phyloP scores from a whole-genome alignment of 2,888 invertebrate species.

The Parascotia fuliginaria region DNA sequence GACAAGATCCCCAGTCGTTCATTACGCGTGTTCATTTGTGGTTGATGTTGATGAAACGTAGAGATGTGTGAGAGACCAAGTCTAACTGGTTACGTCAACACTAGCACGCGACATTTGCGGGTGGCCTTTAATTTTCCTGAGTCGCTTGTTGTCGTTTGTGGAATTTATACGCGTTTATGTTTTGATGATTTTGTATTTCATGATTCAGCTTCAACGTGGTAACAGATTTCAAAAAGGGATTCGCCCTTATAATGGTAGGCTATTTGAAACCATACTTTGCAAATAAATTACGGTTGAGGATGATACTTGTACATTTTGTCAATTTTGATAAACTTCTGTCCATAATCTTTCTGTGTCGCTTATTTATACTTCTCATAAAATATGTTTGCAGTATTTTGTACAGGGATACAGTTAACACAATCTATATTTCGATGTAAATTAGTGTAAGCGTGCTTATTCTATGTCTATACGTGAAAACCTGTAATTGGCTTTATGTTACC shows the following conservation, averaged over 20 bases:
- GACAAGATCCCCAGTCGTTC: conserved; percentile 45
- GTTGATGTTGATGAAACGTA: conserved; percentile 7
- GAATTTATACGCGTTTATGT: conserved; percentile 41
- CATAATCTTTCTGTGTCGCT: no score
- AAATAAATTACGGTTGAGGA: conserved; percentile 29
- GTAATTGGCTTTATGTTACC: no score
- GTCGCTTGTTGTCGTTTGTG: conserved; percentile 51
- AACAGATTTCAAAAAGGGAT: conserved; percentile 37
- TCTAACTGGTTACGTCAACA: conserved; percentile 45
- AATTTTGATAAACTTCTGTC: no score
- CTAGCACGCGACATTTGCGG: conserved; percentile 57
- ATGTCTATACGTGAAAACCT: no score
- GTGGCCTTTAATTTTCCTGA: conserved; percentile 53
- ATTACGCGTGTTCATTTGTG: conserved; percentile 32
- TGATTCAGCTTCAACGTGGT: conserved; percentile 32
- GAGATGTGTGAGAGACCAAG: conserved; percentile 40
- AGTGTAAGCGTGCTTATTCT: no score
- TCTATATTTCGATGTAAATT: no score
- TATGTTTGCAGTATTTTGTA: no score
- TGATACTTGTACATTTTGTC: conserved; percentile 7
- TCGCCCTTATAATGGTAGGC: conserved; percentile 17
- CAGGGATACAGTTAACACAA: no score
- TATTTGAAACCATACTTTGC: conserved; percentile 21
- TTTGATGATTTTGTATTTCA: conserved; percentile 45
- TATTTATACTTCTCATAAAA: no score